Percentiles rank a stretch among this genome's conserved stretches.
Evolutionary conservation across 2,113 vertebrate species (phyloP).

Genomic region (Psephotus haematonotus): DNA sequence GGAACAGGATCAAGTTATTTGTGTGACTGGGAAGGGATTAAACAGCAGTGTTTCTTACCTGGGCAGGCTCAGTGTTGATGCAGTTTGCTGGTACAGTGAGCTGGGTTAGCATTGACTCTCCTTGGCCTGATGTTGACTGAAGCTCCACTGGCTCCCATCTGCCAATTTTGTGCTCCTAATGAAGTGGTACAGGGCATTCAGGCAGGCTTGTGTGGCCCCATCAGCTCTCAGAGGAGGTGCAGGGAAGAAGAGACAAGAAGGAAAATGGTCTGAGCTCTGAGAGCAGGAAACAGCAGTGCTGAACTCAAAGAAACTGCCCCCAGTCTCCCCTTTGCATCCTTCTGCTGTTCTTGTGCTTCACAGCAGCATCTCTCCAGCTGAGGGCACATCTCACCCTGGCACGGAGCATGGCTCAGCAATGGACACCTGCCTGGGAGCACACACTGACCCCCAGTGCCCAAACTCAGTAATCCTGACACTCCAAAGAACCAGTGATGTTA

Average conservation of each 20-base stretch:
- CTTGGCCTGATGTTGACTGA: fast-evolving
- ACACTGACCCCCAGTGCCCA: not conserved
- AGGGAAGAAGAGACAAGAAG: not conserved
- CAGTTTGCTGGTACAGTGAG: not conserved
- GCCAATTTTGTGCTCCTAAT: fast-evolving
- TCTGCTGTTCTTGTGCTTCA: not conserved
- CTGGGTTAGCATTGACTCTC: not conserved
- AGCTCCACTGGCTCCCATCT: not conserved
- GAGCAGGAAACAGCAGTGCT: not conserved
- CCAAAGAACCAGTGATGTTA: not conserved
- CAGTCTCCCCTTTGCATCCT: fast-evolving
- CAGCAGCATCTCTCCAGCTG: not conserved
- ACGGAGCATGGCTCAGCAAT: not conserved
- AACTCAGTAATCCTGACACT: not conserved
- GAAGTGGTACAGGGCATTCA: fast-evolving
- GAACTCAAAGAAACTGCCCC: not conserved
- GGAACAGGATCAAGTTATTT: not conserved
- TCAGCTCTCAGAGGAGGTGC: not conserved
- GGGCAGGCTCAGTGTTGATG: not conserved
- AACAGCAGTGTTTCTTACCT: not conserved
- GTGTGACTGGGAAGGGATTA: not conserved
- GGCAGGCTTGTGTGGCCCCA: not conserved
- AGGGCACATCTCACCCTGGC: not conserved
- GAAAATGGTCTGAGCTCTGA: not conserved
- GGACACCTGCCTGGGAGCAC: not conserved